A percentile compares a stretch with the other conserved stretches of the same genome.
These are phyloP conservation scores for Macrostomum lignano DNA, from an alignment of 1,140 invertebrate genomes.

Conservation along the genomic window DNA sequence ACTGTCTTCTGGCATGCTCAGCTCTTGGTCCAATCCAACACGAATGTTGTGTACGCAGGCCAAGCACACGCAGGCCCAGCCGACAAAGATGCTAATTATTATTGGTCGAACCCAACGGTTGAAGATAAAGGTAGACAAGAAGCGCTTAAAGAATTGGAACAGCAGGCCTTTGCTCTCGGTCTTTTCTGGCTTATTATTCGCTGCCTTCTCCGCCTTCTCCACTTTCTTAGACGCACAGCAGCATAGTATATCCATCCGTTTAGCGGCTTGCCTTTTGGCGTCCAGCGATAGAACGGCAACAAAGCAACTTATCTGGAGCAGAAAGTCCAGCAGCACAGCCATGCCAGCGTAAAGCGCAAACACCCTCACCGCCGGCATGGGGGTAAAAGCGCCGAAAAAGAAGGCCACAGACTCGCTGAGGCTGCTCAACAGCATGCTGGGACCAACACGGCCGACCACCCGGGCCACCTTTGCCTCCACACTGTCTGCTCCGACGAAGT, in stretches of 20 bases:
- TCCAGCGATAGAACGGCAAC: conserved; percentile 64
- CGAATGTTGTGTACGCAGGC: conserved; percentile 53
- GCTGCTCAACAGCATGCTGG: conserved; percentile 57
- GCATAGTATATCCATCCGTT: no score
- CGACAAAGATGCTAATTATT: conserved; percentile 40
- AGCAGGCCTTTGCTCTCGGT: no score
- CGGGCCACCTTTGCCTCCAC: conserved; percentile 56
- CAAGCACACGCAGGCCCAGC: conserved; percentile 58
- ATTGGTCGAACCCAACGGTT: neutral
- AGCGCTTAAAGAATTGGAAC: no score
- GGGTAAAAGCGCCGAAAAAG: conserved; percentile 55
- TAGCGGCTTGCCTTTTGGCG: conserved; percentile 44
- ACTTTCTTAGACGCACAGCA: no score
- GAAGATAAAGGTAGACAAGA: no score
- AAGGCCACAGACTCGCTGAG: conserved; percentile 57
- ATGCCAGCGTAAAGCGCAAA: conserved; percentile 87
- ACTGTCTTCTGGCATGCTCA: conserved; percentile 56
- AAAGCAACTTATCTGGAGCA: conserved; percentile 86
- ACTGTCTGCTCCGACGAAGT: no score
- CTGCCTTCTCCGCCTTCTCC: no score
- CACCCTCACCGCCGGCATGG: conserved; percentile 82
- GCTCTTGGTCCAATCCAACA: conserved; percentile 54
- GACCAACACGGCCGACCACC: conserved; percentile 47
- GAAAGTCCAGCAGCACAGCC: conserved; percentile 70
- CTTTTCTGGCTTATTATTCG: no score